Base-by-base conservation (phyloP, 2,888 invertebrate species). In the Hydriomena furcata region DNA sequence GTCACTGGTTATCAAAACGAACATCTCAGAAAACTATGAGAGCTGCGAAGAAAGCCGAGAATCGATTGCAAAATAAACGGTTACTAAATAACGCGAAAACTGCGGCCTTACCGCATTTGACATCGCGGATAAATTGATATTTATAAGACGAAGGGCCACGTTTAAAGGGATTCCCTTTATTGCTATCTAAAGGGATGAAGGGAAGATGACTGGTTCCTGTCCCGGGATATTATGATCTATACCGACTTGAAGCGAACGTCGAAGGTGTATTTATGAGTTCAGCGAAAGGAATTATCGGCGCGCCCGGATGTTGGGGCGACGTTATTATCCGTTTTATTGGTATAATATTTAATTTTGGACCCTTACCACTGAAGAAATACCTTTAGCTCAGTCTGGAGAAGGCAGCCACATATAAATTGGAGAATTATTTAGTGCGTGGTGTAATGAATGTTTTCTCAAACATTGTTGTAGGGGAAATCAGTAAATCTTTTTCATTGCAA, bases 81-180 rank as follows among this genome's bases (percentile, higher is more conserved):
- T 43, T 46, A 47, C 54, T 85, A 79, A 81, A 82, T 84, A 82
- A 82, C 75, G 78, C 74, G 79, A 83, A 84, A 88, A 86, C 80
- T 82, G 79, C 76, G 80, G 77, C 76, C 76, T 77, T 75, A 74
- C 72, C 82, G 80, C 77, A 81, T 88, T 87, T 87, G 87, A 89
- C 88, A 81, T 77, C 68, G 71, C 72, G 82, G 87, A 89, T 87
- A 88, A 89, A 90, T 90, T 90, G 88, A 90, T 89, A 90, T 90
- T 89, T 89, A 90, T 89, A 90, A 85, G 84, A 76, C 68, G 68
- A 76, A 84, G 86, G 90, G 87, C 84, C 85, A 79, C 85, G 84
- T 87, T 85, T 84, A 84, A 81, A 84, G 82, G 86, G 88, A 89
- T 89, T 89, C 87, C 84, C 86, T 89, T 90, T 90, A 90, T 90